Percentiles rank a stretch among this genome's conserved stretches.
Conservation (phyloP, 2,888 invertebrate genomes). For the Chelonus formosanus region DNA sequence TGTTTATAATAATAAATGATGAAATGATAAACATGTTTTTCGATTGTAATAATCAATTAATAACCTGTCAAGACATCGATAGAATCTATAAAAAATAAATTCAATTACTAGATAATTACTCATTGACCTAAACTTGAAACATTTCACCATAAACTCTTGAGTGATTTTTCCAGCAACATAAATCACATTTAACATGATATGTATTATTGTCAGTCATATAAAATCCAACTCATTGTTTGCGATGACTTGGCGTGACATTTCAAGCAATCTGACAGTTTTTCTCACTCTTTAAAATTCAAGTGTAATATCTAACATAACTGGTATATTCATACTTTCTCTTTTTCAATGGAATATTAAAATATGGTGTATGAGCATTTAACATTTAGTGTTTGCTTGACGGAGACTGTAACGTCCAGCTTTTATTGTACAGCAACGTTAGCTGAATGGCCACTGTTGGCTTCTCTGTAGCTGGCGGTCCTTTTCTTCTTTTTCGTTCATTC, state of each 20-base stretch:
- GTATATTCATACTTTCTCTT: background rate
- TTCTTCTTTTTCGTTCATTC: slow-evolving; percentile 4
- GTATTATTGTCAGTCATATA: background rate
- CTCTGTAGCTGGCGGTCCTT: slow-evolving; percentile 22
- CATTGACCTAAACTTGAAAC: no score
- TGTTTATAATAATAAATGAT: no score
- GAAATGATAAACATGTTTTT: no score
- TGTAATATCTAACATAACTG: background rate
- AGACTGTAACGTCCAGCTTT: slow-evolving; percentile 50
- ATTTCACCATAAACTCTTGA: no score
- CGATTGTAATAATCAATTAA: no score
- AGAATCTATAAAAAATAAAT: no score
- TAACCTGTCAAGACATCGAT: no score
- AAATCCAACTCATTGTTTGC: background rate
- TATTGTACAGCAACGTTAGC: slow-evolving; percentile 45
- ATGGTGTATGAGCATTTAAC: slow-evolving; percentile 40
- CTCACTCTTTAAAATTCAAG: background rate
- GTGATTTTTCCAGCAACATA: no score
- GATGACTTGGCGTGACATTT: slow-evolving; percentile 9
- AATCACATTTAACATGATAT: background rate
- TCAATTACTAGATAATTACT: no score
- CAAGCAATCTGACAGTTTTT: background rate
- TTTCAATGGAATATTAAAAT: background rate
- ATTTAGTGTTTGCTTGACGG: slow-evolving; percentile 52
- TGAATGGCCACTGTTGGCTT: slow-evolving; percentile 40